Evolutionary conservation across 1,140 invertebrate species (phyloP), one percentile per base, ranked within the genome.

Genomic region (Zophobas morio): DNA sequence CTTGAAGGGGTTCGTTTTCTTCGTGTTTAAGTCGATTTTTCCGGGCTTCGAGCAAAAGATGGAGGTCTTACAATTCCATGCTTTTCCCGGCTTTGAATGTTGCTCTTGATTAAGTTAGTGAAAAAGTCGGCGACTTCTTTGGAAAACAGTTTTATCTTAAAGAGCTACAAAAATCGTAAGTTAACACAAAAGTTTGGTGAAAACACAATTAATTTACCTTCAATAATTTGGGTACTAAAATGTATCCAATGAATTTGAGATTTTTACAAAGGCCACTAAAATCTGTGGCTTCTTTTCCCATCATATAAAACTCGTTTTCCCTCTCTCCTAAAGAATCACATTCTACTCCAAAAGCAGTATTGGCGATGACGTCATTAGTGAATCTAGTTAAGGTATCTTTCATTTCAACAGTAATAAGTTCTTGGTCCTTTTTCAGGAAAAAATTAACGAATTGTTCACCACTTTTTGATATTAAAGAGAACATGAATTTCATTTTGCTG

Each of bases 401-500:
- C 20, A 20, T 70, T 60, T 80, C 79, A 36, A 80, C 60, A 3
- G 35, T 54, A 35, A 70, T 37, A 0, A 53, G 46, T 49, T 76
- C 37, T 1, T 76, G 39, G 8, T 77, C 32, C 33, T 74, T 42
- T 47, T 47, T 36, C 8, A 78, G 32, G 53, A 80, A 82, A 70
- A 81, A 40, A 2, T 84, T 79, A 0, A 78, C 76, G 20, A 84
- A 84, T 6, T 83, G 74, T 8, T 79, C 33, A 0, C 84, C 85
- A 57, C 84, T 86, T 32, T 88, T 85, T 4, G 82, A 82, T 83
- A 90, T 89, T 4, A 90, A 75, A 0, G 79, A 77, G 56, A 87
- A 88, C 88, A 90, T 90, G 49, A 70, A 78, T 36, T 87, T 86
- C 88, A 91, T 90, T 82, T 91, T 91, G 32, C 88, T 88, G 1